Conservation (phyloP, 2,113 vertebrate species). For the Leptodactylus fuscus region DNA sequence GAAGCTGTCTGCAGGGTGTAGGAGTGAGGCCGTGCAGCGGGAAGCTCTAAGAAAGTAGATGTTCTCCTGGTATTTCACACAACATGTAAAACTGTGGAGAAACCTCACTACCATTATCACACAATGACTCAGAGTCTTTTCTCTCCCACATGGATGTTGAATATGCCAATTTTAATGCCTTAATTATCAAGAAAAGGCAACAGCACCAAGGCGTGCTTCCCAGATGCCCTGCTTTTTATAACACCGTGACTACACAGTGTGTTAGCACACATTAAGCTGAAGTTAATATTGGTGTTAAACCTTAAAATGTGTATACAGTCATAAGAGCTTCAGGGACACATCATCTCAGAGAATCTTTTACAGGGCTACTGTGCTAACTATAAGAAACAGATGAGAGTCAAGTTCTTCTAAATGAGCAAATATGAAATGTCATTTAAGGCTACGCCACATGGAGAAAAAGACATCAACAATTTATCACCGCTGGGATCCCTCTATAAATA, state of each 20-base stretch:
- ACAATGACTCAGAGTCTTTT: conserved; percentile 48
- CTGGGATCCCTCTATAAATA: conserved; percentile 14
- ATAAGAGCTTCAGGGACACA: background rate
- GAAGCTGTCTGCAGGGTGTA: conserved; percentile 28
- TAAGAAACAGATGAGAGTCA: background rate
- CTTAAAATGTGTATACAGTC: background rate
- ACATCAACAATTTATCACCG: conserved; percentile 13
- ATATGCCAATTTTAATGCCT: conserved; percentile 43
- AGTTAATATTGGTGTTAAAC: background rate
- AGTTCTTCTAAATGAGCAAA: background rate
- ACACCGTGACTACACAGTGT: conserved; percentile 9
- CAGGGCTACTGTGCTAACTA: background rate
- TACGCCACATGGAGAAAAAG: background rate
- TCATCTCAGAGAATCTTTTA: background rate
- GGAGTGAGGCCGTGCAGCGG: conserved; percentile 26
- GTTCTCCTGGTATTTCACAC: conserved; percentile 51
- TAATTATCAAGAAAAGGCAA: conserved; percentile 51
- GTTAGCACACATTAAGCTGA: conserved; percentile 5
- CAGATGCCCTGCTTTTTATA: conserved; percentile 46
- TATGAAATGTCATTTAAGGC: background rate
- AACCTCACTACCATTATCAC: conserved; percentile 43
- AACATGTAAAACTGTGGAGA: conserved; percentile 41
- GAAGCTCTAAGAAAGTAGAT: conserved; percentile 18
- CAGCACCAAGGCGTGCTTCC: background rate
- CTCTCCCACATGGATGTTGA: conserved; percentile 46